Evolutionary conservation across 2,113 vertebrate genomes (phyloP).

Genomic region (Calidris pygmaea): DNA sequence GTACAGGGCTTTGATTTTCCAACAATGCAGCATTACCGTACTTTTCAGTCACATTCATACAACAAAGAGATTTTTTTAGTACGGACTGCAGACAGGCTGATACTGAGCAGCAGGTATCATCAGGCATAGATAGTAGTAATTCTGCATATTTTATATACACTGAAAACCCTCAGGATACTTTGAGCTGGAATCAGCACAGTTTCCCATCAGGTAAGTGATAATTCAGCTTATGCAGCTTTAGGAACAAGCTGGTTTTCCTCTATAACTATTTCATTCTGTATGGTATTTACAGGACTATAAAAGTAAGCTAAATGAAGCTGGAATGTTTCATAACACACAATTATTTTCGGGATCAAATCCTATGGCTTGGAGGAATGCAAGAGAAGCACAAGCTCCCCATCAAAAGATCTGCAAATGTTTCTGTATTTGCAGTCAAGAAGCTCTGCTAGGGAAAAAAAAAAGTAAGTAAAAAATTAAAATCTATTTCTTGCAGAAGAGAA

Average conservation of each 20-base stretch:
- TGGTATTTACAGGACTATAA: not conserved
- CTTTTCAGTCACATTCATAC: conserved; percentile 21
- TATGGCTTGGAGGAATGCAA: not conserved
- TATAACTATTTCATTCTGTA: not conserved
- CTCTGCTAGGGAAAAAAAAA: not conserved
- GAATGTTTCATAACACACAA: not conserved
- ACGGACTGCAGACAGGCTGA: not conserved
- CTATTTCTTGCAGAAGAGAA: conserved; percentile 52
- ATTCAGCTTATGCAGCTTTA: conserved; percentile 2
- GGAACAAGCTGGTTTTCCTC: not conserved
- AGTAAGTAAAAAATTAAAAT: conserved; percentile 19
- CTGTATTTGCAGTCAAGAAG: conserved; percentile 15
- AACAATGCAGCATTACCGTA: conserved; percentile 43
- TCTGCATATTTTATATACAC: conserved; percentile 34
- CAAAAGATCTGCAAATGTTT: conserved; percentile 34
- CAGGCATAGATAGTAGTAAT: not conserved
- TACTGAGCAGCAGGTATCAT: conserved; percentile 20
- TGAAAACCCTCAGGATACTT: conserved; percentile 10
- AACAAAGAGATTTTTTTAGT: conserved; percentile 34
- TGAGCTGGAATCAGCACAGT: not conserved
- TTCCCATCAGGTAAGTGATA: conserved; percentile 27
- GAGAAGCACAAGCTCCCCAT: not conserved
- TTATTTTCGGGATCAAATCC: conserved; percentile 20
- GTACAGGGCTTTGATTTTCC: conserved; percentile 38
- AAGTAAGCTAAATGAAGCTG: conserved; percentile 3